Evolutionary conservation across 2,113 vertebrate genomes (phyloP).

Genomic region (Ahaetulla prasina): DNA sequence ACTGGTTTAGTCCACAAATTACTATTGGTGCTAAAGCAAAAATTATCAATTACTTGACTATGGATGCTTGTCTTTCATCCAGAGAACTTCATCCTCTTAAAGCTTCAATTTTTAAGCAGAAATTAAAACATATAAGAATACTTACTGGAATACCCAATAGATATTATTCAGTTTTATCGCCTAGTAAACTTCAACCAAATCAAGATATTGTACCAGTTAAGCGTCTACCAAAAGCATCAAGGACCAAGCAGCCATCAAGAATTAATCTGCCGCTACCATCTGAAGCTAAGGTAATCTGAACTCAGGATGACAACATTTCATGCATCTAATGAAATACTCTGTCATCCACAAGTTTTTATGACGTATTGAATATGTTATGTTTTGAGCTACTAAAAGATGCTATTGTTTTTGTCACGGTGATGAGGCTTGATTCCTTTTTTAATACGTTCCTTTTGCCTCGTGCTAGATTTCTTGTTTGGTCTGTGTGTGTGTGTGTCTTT

Average conservation of each 20-base stretch:
- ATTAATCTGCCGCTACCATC: slow-evolving; percentile 77
- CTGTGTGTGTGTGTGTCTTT: background rate
- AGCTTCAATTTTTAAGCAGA: slow-evolving; percentile 29
- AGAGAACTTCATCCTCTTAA: background rate
- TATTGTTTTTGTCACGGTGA: background rate
- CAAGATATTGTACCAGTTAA: slow-evolving; percentile 68
- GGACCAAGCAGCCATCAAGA: slow-evolving; percentile 94
- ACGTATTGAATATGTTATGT: background rate
- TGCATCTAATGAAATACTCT: background rate
- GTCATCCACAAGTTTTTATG: background rate
- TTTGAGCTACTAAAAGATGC: background rate
- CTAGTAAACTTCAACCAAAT: slow-evolving; percentile 70
- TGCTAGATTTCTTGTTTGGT: background rate
- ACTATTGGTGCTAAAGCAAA: background rate
- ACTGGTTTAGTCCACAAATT: background rate
- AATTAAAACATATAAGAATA: slow-evolving; percentile 23
- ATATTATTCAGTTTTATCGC: slow-evolving; percentile 61
- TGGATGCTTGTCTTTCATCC: background rate
- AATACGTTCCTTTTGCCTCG: background rate
- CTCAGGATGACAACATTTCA: background rate
- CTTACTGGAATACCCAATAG: slow-evolving; percentile 44
- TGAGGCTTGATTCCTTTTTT: background rate
- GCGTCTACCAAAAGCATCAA: slow-evolving; percentile 82
- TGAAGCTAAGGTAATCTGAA: slow-evolving; percentile 71
- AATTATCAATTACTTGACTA: background rate